phyloP scores from a whole-genome alignment of 2,888 invertebrate species.

The Octodonta nipae region DNA sequence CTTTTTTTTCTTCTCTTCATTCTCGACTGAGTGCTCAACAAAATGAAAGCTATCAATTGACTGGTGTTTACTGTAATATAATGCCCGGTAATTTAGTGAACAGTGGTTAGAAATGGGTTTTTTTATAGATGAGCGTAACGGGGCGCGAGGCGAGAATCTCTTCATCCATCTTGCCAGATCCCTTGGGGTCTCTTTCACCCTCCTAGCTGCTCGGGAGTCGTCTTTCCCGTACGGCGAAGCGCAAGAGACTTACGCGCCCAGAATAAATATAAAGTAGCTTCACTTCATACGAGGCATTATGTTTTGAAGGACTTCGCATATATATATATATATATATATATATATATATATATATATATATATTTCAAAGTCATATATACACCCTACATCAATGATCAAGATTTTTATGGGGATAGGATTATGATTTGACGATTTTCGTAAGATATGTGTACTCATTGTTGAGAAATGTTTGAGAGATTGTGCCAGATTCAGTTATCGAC shows the following conservation, averaged over 20 bases:
- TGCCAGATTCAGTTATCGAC: too few species aligned
- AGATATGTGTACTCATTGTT: too few species aligned
- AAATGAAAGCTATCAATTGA: conserved; percentile 29
- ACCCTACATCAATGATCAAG: too few species aligned
- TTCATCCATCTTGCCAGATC: conserved; percentile 25
- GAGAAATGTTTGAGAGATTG: too few species aligned
- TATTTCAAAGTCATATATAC: too few species aligned
- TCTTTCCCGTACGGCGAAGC: too few species aligned
- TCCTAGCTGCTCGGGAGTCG: conserved; percentile 7
- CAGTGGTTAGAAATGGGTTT: conserved; percentile 6
- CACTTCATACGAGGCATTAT: too few species aligned
- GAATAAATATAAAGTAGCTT: conserved; percentile 23
- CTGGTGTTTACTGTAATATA: conserved; percentile 32
- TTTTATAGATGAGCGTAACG: conserved; percentile 14
- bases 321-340: too few species aligned
- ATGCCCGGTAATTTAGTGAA: conserved; percentile 24
- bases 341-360: too few species aligned
- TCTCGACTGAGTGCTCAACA: neutral
- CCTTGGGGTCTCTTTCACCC: conserved; percentile 18
- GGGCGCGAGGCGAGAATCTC: conserved; percentile 24
- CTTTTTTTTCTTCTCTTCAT: neutral
- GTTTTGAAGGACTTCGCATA: too few species aligned
- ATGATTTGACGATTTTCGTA: too few species aligned
- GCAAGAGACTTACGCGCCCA: conserved; percentile 27
- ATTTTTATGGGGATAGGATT: too few species aligned